phyloP scores from a whole-genome alignment of 37 sponge, comb jelly and placozoan genomes.

The Chondrosia reniformis region DNA sequence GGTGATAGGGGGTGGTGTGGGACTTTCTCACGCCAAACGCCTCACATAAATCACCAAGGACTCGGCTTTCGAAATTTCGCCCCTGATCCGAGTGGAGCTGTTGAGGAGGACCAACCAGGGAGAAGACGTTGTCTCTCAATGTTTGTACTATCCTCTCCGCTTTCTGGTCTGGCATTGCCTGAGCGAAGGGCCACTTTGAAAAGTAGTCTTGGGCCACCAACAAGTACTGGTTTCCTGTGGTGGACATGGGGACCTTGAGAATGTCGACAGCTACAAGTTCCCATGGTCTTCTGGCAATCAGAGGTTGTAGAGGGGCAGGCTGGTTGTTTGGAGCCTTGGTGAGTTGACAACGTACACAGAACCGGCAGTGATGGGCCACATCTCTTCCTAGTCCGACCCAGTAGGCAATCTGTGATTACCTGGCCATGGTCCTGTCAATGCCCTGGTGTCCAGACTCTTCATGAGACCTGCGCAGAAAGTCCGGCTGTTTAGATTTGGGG shows the following conservation, averaged over 20 bases:
- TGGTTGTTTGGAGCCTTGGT: neutral
- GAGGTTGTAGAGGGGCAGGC: neutral
- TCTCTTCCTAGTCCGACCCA: slow-evolving; percentile 11
- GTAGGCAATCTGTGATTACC: slow-evolving; percentile 2
- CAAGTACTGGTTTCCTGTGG: neutral
- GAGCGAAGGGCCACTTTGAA: neutral
- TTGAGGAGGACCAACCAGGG: slow-evolving; percentile 7
- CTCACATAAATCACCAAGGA: neutral
- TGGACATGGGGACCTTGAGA: slow-evolving; percentile 1
- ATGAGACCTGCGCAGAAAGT: neutral
- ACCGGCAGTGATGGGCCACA: neutral
- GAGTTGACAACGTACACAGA: neutral
- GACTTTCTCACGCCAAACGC: slow-evolving; percentile 23
- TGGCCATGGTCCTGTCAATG: neutral
- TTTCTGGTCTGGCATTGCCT: neutral
- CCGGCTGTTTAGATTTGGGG: neutral
- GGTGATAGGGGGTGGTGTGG: slow-evolving; percentile 27
- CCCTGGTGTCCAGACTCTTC: neutral
- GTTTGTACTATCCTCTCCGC: neutral
- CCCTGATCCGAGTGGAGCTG: slow-evolving; percentile 27
- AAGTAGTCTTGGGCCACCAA: slow-evolving; percentile 10
- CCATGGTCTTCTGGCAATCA: slow-evolving; percentile 10
- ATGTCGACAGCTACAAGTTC: slow-evolving; percentile 19
- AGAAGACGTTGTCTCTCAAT: neutral
- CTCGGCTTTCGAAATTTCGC: slow-evolving; percentile 9